phyloP scores from a whole-genome alignment of 2,888 invertebrate genomes.

The Hydriomena furcata region DNA sequence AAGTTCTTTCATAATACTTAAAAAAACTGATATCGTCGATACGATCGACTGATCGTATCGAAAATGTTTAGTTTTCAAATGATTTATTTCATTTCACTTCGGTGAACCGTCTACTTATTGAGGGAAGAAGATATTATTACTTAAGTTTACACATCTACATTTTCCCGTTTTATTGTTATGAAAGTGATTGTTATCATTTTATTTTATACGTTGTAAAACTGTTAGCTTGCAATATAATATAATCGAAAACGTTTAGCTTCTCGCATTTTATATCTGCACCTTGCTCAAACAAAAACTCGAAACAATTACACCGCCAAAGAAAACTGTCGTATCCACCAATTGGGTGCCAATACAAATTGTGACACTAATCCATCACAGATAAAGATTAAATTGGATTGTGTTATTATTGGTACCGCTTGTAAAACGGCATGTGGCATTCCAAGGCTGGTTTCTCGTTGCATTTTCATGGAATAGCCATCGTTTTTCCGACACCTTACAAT shows the following conservation, averaged over 20 bases:
- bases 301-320: slow-evolving; percentile 71
- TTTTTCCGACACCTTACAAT: slow-evolving; percentile 82
- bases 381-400: slow-evolving; percentile 69
- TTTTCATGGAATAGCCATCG: slow-evolving; percentile 80
- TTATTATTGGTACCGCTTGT: slow-evolving; percentile 60
- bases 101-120: too few relatives aligned
- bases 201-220: slow-evolving; percentile 14
- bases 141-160: too few relatives aligned
- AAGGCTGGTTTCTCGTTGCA: slow-evolving; percentile 76
- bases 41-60: too few relatives aligned
- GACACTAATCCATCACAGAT: slow-evolving; percentile 59
- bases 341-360: slow-evolving; percentile 62
- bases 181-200: slow-evolving; percentile 10
- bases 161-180: neutral
- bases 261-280: slow-evolving; percentile 76
- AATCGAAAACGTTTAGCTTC: slow-evolving; percentile 56
- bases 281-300: slow-evolving; percentile 78
- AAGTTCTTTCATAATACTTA: too few relatives aligned
- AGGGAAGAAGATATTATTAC: too few relatives aligned
- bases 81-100: too few relatives aligned
- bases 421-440: slow-evolving; percentile 72
- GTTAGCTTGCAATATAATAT: slow-evolving; percentile 44
- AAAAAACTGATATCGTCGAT: too few relatives aligned
- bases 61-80: too few relatives aligned
- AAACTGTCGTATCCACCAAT: slow-evolving; percentile 67